Percentiles rank a stretch among this genome's conserved stretches.
Evolutionary conservation across 2,113 vertebrate genomes (phyloP).

Genomic region (Sapayoa aenigma): DNA sequence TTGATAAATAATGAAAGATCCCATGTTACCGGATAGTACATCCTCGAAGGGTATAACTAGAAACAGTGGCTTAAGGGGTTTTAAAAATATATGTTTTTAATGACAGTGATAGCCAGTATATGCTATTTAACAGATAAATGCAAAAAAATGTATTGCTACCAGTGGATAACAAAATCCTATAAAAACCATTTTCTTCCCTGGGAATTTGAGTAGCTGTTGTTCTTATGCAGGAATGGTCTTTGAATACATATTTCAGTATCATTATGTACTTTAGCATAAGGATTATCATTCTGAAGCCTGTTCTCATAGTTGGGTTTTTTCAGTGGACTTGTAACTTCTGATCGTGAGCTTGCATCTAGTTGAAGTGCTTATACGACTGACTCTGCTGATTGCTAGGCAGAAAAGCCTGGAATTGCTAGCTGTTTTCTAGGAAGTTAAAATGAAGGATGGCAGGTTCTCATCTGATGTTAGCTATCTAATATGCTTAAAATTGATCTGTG

Average conservation of each 20-base stretch:
- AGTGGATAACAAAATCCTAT: not conserved
- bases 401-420: not conserved
- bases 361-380: not conserved
- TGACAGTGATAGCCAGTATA: not conserved
- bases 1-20: constrained; percentile 37
- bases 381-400: not conserved
- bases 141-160: not conserved
- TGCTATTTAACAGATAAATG: not conserved
- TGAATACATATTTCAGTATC: constrained; percentile 7
- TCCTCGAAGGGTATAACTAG: constrained; percentile 6
- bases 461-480: not conserved
- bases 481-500: not conserved
- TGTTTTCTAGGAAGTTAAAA: not conserved
- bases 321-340: not conserved
- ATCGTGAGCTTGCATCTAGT: not conserved
- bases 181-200: not conserved
- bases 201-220: not conserved
- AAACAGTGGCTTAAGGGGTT: not conserved
- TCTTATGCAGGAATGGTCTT: not conserved
- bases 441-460: not conserved
- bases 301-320: not conserved
- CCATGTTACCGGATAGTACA: not conserved
- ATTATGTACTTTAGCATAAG: not conserved
- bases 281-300: not conserved
- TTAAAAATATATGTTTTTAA: not conserved